Base-by-base conservation (phyloP, 2,797 vertebrate genomes). In the Hyperoplus lanceolatus region DNA sequence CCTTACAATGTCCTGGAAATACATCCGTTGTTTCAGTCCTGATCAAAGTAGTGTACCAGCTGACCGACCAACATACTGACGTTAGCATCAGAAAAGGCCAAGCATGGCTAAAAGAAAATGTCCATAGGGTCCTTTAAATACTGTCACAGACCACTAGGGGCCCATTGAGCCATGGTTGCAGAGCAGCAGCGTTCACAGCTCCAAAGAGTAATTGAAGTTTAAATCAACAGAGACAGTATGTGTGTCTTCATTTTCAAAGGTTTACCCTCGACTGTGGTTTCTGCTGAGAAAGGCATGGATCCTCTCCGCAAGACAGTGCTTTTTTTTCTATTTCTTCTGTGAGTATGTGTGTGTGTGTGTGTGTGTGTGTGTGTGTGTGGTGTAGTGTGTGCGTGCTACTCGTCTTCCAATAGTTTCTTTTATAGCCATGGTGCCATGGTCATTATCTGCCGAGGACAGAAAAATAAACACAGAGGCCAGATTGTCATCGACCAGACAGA, bases 381-480 rank as follows among this genome's bases (percentile, higher is more conserved):
- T 29, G 29, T 29, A 2, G 29, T 29, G 29, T 29, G 29, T 29
- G 29, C 29, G 29, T 29, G 29, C 12, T 6, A 16, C 70, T 79
- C 45, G 6, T 90, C 75, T 72, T 86, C 65, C 57, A 54, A 70
- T 72, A 82, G 75, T 76, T 85, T 62, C 68, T 80, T 29, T 67
- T 58, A 41, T 18, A 85, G 74, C 82, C 72, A 76, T 45, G 51
- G 68, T 74, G 64, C 70, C 60, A 38, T 0, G 54, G 74, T 67
- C 84, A 87, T 89, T 81, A 89, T 90, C 82, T 79, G 62, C 18
- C 0, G 64, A 86, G 79, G 81, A 85, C 75, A 89, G 82, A 75
- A 71, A 88, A 84, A 89, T 82, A 90, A 89, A 90, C 78, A 77
- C 68, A 78, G 68, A 82, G 73, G 83, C 80, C 77, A 84, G 86